Base-by-base conservation (phyloP, 2,888 invertebrate genomes). In the Scaptodrosophila latifasciaeformis region DNA sequence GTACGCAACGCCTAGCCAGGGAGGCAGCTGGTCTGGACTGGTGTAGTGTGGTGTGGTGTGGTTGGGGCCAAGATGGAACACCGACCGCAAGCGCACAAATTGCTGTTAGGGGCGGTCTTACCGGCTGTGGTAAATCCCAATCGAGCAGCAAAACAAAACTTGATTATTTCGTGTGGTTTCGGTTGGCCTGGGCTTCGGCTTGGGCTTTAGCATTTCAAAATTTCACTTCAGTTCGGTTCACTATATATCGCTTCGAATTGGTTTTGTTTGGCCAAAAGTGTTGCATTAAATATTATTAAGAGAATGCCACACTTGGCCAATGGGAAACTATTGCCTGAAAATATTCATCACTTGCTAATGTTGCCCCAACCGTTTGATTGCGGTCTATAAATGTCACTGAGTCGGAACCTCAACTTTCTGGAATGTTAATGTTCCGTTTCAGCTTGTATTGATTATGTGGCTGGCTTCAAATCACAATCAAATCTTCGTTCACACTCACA, bases 71-170 rank as follows among this genome's bases (percentile, higher is more conserved):
- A 31, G 35, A 35, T 7, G 15, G 19, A 12, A 10, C 19, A 43
- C 27, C 12, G 31, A 46, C 21, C 9, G 40, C 45, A 37, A 54
- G 67, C 69, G 70, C 66, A 72, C 74, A 83, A 83, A 82, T 83
- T 79, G 79, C 65, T 82, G 9, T 18, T 17, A 7, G 1, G 12
- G 34, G 15, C 6, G 6, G 13, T 10, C 1, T n/a, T 6, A 2
- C 15, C 51, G 61, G 59, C 39, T 81, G 83, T 67, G 83, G 82
- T 82, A 79, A 77, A 75, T 83, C 77, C 72, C 84, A 85, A 85
- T 83, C 84, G 82, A 81, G 80, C 82, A 79, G 66, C 72, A 65
- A 72, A 79, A 82, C 83, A 80, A 82, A 84, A 85, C 85, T 81
- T 84, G 85, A 84, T 84, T 84, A 85, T 83, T 84, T 84, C 68